Percentiles rank a stretch among this genome's conserved stretches.
These are phyloP conservation scores for Cossypha polioptera DNA, from an alignment of 2,797 vertebrate species.

Conservation along the genomic window DNA sequence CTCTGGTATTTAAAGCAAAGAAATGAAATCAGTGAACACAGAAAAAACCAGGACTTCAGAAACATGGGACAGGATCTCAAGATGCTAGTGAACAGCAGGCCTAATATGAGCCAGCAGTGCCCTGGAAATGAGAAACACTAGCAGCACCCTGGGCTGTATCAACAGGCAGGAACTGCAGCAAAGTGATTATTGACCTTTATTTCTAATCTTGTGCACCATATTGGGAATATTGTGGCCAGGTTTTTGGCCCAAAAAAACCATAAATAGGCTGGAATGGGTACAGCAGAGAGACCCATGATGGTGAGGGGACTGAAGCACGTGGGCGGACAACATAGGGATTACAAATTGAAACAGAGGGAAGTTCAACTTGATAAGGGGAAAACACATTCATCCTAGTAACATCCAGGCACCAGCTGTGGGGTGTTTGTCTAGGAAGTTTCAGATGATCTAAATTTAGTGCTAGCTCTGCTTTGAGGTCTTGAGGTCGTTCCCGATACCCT, in stretches of 20 bases:
- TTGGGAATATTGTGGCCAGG: neutral
- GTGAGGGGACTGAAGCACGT: neutral
- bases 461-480: neutral
- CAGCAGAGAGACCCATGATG: neutral
- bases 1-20: neutral
- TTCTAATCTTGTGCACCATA: neutral
- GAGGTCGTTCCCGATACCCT: neutral
- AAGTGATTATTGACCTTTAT: neutral
- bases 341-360: neutral
- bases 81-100: neutral
- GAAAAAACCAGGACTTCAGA: neutral
- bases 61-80: neutral
- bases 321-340: accelerated
- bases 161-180: neutral
- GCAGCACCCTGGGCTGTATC: neutral
- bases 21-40: neutral
- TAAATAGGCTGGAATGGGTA: neutral
- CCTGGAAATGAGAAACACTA: neutral
- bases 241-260: neutral
- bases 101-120: neutral
- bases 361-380: neutral
- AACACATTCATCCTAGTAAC: neutral
- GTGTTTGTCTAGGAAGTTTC: neutral
- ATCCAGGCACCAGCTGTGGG: neutral
- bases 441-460: neutral